Evolutionary conservation across 2,113 vertebrate species (phyloP).

Genomic region (Mirza zaza): DNA sequence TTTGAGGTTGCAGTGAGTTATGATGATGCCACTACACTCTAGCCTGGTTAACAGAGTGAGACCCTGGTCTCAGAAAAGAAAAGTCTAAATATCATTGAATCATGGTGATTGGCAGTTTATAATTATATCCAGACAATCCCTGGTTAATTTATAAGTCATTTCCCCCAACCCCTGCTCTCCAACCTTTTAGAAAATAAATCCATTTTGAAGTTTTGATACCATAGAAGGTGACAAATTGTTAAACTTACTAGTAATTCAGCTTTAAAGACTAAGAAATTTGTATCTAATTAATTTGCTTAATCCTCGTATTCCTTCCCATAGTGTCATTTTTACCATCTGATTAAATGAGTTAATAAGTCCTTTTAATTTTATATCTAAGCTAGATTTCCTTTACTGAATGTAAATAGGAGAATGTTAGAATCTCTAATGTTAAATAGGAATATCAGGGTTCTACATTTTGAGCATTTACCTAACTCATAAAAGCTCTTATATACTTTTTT

Average conservation of each 20-base stretch:
- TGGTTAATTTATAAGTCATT: conserved; percentile 5
- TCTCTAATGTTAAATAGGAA: not conserved
- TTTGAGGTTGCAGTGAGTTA: too few relatives aligned
- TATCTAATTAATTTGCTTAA: conserved; percentile 48
- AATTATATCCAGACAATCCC: not conserved
- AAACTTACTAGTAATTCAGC: not conserved
- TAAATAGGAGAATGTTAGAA: conserved; percentile 14
- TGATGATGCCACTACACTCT: too few relatives aligned
- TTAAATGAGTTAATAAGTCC: conserved; percentile 13
- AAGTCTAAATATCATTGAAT: conserved; percentile 29
- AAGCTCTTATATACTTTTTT: not conserved
- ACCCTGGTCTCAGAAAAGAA: not conserved
- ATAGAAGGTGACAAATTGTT: not conserved
- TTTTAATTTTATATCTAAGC: not conserved
- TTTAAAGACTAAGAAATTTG: conserved; percentile 13
- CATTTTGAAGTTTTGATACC: conserved; percentile 31
- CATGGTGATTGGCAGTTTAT: not conserved
- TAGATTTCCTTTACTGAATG: conserved; percentile 46
- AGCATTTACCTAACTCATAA: conserved; percentile 10
- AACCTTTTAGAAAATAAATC: conserved; percentile 17
- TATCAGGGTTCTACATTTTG: not conserved
- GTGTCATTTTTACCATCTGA: not conserved
- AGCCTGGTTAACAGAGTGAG: too few relatives aligned
- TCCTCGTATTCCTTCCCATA: not conserved
- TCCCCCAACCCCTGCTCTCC: not conserved